A percentile compares a stretch with the other conserved stretches of the same genome.
phyloP scores from a whole-genome alignment of 2,113 vertebrate genomes.

The Ammodytes dubius region DNA sequence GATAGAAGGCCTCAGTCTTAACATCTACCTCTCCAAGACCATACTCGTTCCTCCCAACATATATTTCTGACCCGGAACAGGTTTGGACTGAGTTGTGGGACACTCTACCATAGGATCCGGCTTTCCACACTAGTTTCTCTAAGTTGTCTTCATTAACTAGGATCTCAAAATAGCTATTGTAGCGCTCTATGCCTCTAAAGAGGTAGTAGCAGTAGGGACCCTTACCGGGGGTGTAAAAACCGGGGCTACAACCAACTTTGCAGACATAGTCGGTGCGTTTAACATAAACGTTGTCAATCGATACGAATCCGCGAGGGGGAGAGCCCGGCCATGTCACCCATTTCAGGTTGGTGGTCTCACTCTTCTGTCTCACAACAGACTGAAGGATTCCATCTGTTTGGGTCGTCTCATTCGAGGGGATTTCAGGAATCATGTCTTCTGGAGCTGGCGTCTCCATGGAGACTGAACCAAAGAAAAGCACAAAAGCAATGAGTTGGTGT shows the following conservation, averaged over 20 bases:
- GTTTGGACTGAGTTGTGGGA: neutral
- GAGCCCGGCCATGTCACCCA: neutral
- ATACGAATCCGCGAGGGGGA: too few relatives aligned
- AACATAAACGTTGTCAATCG: too few relatives aligned
- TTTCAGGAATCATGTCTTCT: neutral
- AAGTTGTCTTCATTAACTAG: constrained; percentile 73
- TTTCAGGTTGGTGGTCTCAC: neutral
- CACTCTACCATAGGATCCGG: neutral
- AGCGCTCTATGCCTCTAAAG: rapidly evolving
- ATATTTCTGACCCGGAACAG: neutral
- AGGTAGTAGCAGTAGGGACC: neutral
- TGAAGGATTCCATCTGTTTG: neutral
- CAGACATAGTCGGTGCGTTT: neutral
- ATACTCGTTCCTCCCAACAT: constrained; percentile 73
- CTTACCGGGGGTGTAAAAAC: neutral
- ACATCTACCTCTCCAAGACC: constrained; percentile 75
- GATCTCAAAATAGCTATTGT: constrained; percentile 31
- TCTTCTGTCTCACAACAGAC: too few relatives aligned
- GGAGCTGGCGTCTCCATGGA: neutral
- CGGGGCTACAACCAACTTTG: rapidly evolving
- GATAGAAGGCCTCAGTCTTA: constrained; percentile 58
- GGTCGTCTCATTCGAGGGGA: neutral
- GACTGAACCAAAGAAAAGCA: neutral
- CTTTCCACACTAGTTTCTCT: constrained; percentile 57
- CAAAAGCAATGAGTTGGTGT: too few relatives aligned